Conservation (phyloP, 30 jellyfish, hydroid and myxozoan species). For the Aurelia sp. region DNA sequence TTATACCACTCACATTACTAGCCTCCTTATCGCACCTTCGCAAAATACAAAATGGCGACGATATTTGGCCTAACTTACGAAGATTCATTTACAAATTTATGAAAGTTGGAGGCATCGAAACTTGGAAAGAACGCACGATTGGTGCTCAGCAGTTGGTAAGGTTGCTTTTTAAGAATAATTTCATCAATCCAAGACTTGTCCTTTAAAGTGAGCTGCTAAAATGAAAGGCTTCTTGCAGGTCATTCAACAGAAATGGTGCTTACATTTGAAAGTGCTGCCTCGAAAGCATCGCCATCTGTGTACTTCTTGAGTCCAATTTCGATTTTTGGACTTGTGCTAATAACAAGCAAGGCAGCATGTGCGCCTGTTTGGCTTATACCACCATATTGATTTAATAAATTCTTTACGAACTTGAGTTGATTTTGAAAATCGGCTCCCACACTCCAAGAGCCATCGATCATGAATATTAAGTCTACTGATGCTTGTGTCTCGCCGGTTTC, state of each 20-base stretch:
- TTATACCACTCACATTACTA: no score
- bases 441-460: slow-evolving; percentile 98
- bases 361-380: slow-evolving; percentile 91
- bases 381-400: slow-evolving; percentile 71
- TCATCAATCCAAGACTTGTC: no score
- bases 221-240: not conserved
- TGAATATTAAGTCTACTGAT: slow-evolving; percentile 86
- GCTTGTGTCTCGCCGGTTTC: slow-evolving; percentile 31
- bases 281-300: slow-evolving; percentile 59
- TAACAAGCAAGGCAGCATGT: slow-evolving; percentile 94
- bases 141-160: no score
- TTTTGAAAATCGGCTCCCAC: slow-evolving; percentile 80
- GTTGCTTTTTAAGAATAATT: no score
- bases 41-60: no score
- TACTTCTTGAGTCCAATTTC: slow-evolving; percentile 66
- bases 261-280: slow-evolving; percentile 69
- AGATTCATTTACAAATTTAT: no score
- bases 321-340: slow-evolving; percentile 78
- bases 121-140: no score
- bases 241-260: not conserved
- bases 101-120: no score
- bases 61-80: no score
- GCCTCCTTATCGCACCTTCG: no score
- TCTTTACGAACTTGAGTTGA: slow-evolving; percentile 77
- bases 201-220: no score